A percentile compares a stretch with the other conserved stretches of the same genome.
Conservation (phyloP, 2,797 vertebrate genomes). For the Otus scops region DNA sequence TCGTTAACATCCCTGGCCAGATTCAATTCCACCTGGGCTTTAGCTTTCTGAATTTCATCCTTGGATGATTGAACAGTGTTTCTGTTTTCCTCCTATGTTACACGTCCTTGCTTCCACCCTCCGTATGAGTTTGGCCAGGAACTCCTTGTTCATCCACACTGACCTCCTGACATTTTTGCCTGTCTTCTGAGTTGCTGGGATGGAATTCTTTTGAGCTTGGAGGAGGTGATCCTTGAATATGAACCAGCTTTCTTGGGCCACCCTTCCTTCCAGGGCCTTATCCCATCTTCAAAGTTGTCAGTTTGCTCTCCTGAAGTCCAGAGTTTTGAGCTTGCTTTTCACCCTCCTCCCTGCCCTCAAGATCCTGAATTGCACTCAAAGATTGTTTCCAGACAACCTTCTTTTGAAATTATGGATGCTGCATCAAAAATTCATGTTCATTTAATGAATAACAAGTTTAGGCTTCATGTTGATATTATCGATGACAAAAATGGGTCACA, state of each 20-base stretch:
- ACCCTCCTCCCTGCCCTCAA: background rate
- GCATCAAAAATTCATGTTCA: background rate
- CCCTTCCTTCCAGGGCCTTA: background rate
- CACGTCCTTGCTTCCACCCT: background rate
- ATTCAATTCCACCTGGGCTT: background rate
- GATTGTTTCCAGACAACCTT: background rate
- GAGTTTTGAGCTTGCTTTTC: background rate
- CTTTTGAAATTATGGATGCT: background rate
- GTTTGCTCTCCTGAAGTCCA: background rate
- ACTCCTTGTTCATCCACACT: background rate
- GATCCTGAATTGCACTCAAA: background rate
- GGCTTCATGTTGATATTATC: background rate
- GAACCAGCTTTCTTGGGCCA: background rate
- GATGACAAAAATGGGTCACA: background rate
- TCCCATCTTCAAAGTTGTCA: background rate
- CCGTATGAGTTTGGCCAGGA: background rate
- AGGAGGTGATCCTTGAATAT: background rate
- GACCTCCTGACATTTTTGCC: background rate
- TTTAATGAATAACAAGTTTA: background rate
- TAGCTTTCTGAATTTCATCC: background rate
- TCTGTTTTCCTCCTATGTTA: background rate
- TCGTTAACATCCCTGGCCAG: background rate
- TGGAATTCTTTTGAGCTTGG: background rate
- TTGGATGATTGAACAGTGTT: background rate
- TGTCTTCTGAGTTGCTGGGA: background rate